Conservation (phyloP, 2,113 vertebrate genomes). For the Rhinoderma darwinii region DNA sequence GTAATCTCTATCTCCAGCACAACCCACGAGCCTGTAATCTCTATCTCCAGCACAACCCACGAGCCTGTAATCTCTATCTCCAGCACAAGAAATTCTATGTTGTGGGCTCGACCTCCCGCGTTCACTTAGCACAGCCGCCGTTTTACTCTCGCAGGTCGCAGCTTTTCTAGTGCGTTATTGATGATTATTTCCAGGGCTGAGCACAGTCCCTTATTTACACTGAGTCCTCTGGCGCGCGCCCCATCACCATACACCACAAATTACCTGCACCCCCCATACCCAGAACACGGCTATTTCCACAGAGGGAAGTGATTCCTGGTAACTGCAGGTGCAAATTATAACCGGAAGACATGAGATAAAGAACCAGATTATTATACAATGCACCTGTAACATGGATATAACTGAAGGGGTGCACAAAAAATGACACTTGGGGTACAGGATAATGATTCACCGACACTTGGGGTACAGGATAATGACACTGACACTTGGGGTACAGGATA, state of each 20-base stretch:
- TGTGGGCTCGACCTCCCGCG: background rate
- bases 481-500: too few species aligned
- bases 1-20: background rate
- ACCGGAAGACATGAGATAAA: background rate
- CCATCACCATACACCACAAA: background rate
- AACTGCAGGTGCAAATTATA: background rate
- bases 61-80: background rate
- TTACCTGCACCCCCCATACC: background rate
- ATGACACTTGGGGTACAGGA: too few species aligned
- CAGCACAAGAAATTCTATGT: background rate
- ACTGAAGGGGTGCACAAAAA: too few species aligned
- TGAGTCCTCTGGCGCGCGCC: background rate
- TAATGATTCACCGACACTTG: too few species aligned
- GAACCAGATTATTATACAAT: too few species aligned
- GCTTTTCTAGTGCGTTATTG: background rate
- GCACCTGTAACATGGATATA: too few species aligned
- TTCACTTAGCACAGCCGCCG: background rate
- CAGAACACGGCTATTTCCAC: background rate
- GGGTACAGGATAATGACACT: too few species aligned
- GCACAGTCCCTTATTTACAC: background rate
- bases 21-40: background rate
- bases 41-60: background rate
- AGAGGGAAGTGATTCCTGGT: background rate
- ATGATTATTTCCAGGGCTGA: conserved; percentile 21
- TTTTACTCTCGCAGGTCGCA: background rate